Conservation (phyloP, 2,797 vertebrate species). For the Rhabdomys pumilio region DNA sequence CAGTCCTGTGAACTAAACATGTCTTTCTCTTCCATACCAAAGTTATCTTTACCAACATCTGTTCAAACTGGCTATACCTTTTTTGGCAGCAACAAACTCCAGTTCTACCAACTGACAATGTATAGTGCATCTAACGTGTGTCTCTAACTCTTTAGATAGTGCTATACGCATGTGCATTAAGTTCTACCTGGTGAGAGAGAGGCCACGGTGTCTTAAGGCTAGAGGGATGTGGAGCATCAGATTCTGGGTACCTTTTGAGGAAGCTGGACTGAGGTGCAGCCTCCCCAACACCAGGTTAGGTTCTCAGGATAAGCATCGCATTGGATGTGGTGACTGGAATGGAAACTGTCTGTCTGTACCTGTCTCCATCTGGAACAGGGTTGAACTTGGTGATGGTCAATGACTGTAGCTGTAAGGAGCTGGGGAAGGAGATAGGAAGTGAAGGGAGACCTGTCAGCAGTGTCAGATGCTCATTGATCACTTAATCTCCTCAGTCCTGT, state of each 20-base stretch:
- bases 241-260: not conserved
- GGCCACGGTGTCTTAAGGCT: not conserved
- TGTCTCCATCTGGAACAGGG: not conserved
- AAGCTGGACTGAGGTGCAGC: not conserved
- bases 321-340: not conserved
- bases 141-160: not conserved
- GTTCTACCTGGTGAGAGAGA: not conserved
- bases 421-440: not conserved
- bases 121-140: not conserved
- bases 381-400: not conserved
- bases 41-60: slow-evolving; percentile 24
- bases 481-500: not conserved
- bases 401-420: not conserved
- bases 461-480: not conserved
- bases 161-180: not conserved
- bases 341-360: rapidly evolving
- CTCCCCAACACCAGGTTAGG: not conserved
- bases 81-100: not conserved
- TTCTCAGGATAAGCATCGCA: not conserved
- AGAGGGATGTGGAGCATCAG: not conserved
- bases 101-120: not conserved
- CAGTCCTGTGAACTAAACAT: not conserved
- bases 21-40: slow-evolving; percentile 19
- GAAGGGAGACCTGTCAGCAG: not conserved
- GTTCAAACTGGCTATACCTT: not conserved